Base-by-base conservation (phyloP, 2,888 invertebrate species). In the Caenorhabditis macrosperma region DNA sequence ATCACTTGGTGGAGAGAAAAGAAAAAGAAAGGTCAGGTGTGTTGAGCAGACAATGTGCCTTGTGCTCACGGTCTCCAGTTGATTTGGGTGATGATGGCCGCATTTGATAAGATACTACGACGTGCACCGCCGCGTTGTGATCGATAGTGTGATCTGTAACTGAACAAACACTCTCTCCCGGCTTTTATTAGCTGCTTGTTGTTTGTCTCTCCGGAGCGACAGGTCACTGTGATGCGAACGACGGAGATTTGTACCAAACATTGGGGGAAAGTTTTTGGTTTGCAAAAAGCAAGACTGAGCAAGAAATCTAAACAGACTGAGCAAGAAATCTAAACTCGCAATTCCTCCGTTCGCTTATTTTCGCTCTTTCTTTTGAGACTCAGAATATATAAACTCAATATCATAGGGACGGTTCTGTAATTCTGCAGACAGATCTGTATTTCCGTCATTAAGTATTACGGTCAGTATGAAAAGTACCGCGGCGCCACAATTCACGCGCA, bases 61-160 rank as follows among this genome's bases (percentile, higher is more conserved):
- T 75, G 74, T 75, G 74, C 74, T 57, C 69, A 9, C 54, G 35
- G 7, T 30, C 59, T 52, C 50, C 64, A 52, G 52, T 66, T 66
- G 59, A 52, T 50, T 74, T 24, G 38, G n/a, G 57, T 9, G 50
- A 54, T 63, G 57, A 50, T 33, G 72, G 55, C 44, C 64, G 20
- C 74, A 75, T 66, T 75, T 75, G 74, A 75, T 75, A 75, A 75
- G 74, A 75, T 75, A 66, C 59, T 35, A 44, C 61, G 33, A 3
- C 35, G 54, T 61, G 72, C 63, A 48, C 55, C 54, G 35, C 55
- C 54, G 35, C 55, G 22, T 9, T 52, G 30, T 57, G 72, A 72
- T 72, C 64, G 50, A 72, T 72, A 54, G 26, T 71, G 63, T 63
- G 71, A 71, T 71, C 61, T 61, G 64, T 64, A 64, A 72, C 64